Conservation (phyloP, 2,888 invertebrate genomes). For the Mythimna loreyi region DNA sequence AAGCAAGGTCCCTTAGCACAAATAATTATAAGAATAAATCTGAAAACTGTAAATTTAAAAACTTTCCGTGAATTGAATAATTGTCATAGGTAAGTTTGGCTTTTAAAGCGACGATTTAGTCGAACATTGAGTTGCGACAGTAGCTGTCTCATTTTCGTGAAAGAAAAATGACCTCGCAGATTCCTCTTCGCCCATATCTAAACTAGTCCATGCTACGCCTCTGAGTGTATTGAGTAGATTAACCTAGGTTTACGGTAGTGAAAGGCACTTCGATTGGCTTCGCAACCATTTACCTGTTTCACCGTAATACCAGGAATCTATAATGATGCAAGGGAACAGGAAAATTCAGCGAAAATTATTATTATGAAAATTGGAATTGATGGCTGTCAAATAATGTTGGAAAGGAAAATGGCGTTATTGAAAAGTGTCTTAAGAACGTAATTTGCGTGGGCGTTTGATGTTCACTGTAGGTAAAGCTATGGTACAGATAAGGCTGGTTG, state of each 20-base stretch:
- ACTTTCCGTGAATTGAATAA: too few relatives aligned
- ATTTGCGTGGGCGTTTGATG: constrained; percentile 38
- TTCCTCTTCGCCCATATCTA: too few relatives aligned
- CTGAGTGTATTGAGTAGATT: background rate
- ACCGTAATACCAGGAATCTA: constrained; percentile 20
- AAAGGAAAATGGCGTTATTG: constrained; percentile 45
- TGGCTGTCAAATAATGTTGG: constrained; percentile 43
- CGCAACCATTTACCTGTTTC: constrained; percentile 21
- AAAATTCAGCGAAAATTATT: constrained; percentile 46
- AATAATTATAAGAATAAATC: too few relatives aligned
- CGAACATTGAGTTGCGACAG: too few relatives aligned
- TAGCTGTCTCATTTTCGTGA: too few relatives aligned
- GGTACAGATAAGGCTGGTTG: constrained; percentile 11
- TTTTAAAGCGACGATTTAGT: too few relatives aligned
- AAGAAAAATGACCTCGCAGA: too few relatives aligned
- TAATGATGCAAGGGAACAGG: constrained; percentile 34
- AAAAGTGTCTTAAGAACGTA: constrained; percentile 31
- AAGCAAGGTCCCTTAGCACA: too few relatives aligned
- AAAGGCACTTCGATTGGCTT: constrained; percentile 7
- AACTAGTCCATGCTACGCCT: too few relatives aligned
- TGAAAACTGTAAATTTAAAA: too few relatives aligned
- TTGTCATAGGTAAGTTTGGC: too few relatives aligned
- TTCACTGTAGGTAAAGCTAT: constrained; percentile 13
- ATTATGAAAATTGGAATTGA: constrained; percentile 58
- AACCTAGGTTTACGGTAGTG: constrained; percentile 13